Conservation (phyloP, 2,797 vertebrate species). For the Poeciliopsis turneri region DNA sequence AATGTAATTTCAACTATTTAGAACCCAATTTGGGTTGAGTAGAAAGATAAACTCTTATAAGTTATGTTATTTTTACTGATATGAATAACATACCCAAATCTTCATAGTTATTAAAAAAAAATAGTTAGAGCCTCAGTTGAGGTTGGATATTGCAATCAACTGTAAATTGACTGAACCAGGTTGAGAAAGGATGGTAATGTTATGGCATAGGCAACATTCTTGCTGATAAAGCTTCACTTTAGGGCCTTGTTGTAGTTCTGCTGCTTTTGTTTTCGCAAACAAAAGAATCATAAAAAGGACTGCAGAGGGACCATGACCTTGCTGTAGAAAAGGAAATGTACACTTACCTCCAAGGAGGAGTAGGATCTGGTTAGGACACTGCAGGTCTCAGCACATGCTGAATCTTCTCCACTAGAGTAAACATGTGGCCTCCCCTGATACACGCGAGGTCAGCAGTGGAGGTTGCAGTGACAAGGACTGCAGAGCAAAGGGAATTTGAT, state of each 20-base stretch:
- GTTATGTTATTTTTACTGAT: neutral
- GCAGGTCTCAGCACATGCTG: conserved; percentile 21
- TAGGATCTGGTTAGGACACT: conserved; percentile 11
- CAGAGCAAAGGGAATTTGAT: conserved; percentile 22
- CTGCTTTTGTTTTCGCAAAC: neutral
- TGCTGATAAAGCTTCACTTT: neutral
- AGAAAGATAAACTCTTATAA: neutral
- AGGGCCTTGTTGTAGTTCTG: neutral
- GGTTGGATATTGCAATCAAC: neutral
- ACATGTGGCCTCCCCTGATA: conserved; percentile 31
- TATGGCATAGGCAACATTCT: neutral
- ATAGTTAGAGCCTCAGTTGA: neutral
- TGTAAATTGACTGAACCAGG: neutral
- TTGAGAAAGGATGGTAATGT: neutral
- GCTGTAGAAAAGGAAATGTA: conserved; percentile 10
- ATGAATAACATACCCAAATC: neutral
- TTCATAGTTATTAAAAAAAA: neutral
- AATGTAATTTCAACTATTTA: neutral
- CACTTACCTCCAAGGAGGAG: conserved; percentile 7
- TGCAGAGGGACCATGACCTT: conserved; percentile 7
- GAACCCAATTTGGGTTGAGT: neutral
- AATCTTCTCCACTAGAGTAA: conserved; percentile 28
- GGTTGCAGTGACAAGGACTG: conserved; percentile 32
- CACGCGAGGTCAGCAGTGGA: conserved; percentile 33
- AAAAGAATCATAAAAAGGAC: neutral